Base-by-base conservation (phyloP, 53 echinoderm and acorn worm species). In the Astropecten irregularis region DNA sequence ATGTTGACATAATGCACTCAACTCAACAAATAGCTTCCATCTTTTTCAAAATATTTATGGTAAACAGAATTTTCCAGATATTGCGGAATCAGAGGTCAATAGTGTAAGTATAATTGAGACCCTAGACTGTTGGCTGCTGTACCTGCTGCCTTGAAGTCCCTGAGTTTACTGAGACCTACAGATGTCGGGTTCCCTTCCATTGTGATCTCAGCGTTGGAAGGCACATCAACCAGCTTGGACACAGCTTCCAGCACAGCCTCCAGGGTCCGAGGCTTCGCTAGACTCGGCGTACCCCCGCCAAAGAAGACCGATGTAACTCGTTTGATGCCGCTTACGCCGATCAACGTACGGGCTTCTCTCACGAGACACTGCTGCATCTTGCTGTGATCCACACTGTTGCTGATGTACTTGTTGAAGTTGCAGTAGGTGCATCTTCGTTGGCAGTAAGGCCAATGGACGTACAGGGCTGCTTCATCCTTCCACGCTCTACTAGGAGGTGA, bases 401-500 rank as follows among this genome's bases (percentile, higher is more conserved):
- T 56, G 28, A 94, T 87, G 61, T 96, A 96, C 83, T 96, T 96
- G 81, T 96, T 96, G 68, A 96, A 96, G 71, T 96, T 93, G 58
- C 97, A 96, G 83, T 96, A 96, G n/a, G 93, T 89, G 77, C 93
- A 96, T 38, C 90, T 68, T 48, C 87, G 86, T 71, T 91, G 88
- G 40, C 97, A 96, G 86, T 85, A 96, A 4, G 97, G 97, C 97
- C 97, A 96, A 46, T 95, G 95, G 39, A 95, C 82, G 34, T 95
- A 95, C 15, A 95, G 21, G 11, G 91, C 68, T 40, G 95, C 95
- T 34, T 93, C 95, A 39, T 86, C 76, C 57, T 28, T 48, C 88
- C 86, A 88, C 3, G 36, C 47, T 29, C 39, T n/a, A 3, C 9
- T 25, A 46, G 39, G 76, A 33, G 1, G 7, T 11, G 42, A 42